Percentiles rank a stretch among this genome's conserved stretches.
Evolutionary conservation across 2,797 vertebrate species (phyloP).

Genomic region (Anableps anableps): DNA sequence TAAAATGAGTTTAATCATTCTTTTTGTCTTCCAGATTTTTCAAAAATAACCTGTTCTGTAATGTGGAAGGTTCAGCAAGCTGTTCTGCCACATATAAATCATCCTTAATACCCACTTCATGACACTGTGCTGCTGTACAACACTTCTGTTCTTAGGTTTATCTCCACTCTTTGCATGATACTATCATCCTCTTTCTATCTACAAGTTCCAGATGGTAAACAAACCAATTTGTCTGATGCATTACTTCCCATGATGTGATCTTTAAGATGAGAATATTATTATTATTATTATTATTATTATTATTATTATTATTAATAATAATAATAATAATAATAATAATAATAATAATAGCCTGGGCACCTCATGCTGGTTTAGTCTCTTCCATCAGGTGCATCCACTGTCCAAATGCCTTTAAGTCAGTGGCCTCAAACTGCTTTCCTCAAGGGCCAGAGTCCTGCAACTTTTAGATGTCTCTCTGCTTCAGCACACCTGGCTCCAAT

Average conservation of each 20-base stretch:
- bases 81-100: not conserved
- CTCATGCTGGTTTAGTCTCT: not conserved
- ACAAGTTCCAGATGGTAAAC: not conserved
- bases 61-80: not conserved
- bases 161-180: not conserved
- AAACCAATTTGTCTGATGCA: not conserved
- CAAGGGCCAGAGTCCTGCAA: too few relatives aligned
- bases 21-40: not conserved
- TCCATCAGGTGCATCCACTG: not conserved
- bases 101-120: not conserved
- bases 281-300: too few relatives aligned
- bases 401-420: not conserved
- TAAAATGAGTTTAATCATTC: not conserved
- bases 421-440: too few relatives aligned
- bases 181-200: not conserved
- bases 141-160: constrained; percentile 3
- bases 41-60: constrained; percentile 6
- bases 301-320: not conserved
- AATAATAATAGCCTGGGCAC: not conserved
- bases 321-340: not conserved
- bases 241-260: not conserved
- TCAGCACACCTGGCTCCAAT: too few relatives aligned
- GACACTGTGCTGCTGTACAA: not conserved
- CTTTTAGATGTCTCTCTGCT: too few relatives aligned
- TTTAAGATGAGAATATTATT: not conserved